These are phyloP conservation scores for Drosophila falleni DNA, from an alignment of 2,888 invertebrate genomes.

Conservation along the genomic window DNA sequence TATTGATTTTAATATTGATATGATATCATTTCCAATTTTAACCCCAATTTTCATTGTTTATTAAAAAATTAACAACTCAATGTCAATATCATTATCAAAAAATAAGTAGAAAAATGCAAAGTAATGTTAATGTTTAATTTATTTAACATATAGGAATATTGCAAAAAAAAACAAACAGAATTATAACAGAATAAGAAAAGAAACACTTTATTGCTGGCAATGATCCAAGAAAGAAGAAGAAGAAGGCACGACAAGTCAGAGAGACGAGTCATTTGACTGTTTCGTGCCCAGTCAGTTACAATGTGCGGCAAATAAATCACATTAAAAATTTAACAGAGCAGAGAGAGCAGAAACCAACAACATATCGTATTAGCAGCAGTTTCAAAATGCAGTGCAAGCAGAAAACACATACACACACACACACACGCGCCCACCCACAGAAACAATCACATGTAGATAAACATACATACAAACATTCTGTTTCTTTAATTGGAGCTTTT, in stretches of 20 bases:
- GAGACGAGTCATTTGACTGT: constrained; percentile 12
- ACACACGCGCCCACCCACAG: neutral
- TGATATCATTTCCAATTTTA: constrained; percentile 1
- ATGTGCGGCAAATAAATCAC: constrained; percentile 70
- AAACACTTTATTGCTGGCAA: constrained; percentile 27
- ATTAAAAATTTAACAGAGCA: constrained; percentile 74
- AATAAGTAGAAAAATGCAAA: constrained; percentile 1
- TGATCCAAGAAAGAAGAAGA: constrained; percentile 29
- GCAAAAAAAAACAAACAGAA: constrained; percentile 9
- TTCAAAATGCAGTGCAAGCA: constrained; percentile 46
- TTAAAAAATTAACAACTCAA: constrained; percentile 18
- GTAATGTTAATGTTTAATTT: constrained; percentile 30
- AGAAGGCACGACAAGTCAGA: constrained; percentile 31
- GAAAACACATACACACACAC: constrained; percentile 13
- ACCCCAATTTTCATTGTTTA: neutral
- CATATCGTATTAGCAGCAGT: constrained; percentile 14
- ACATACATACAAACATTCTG: neutral
- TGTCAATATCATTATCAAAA: constrained; percentile 35
- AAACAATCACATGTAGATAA: neutral
- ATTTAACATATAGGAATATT: neutral
- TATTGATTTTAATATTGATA: neutral
- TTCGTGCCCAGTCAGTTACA: constrained; percentile 57
- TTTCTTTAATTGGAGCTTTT: constrained; percentile 20
- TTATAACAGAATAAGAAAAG: constrained; percentile 18
- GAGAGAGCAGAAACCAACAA: constrained; percentile 20